Conservation (phyloP, 1,140 invertebrate species). For the Drosophila simulans region DNA sequence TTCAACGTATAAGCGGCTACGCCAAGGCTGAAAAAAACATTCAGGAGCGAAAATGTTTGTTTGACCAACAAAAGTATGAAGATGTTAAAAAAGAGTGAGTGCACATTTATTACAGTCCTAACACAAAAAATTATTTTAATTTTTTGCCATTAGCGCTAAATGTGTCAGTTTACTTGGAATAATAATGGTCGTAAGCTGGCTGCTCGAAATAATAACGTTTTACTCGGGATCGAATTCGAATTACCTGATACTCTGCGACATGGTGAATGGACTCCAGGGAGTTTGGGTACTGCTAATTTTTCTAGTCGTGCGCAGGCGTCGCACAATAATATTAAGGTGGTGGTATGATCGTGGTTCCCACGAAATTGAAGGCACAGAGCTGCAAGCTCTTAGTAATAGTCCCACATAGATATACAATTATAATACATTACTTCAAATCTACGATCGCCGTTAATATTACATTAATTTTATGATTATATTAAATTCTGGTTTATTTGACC, state of each 20-base stretch:
- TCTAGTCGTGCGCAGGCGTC: conserved; percentile 72
- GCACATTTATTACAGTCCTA: neutral
- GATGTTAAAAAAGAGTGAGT: conserved; percentile 82
- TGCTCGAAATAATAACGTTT: conserved; percentile 81
- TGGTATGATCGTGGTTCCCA: conserved; percentile 81
- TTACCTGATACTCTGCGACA: conserved; percentile 74
- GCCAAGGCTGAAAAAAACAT: conserved; percentile 30
- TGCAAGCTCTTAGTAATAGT: conserved; percentile 59
- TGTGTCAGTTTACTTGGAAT: conserved; percentile 75
- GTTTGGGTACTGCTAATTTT: conserved; percentile 81
- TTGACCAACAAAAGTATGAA: conserved; percentile 73
- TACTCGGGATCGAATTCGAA: conserved; percentile 60
- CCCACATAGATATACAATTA: conserved; percentile 45
- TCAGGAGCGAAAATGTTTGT: conserved; percentile 9
- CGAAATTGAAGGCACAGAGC: conserved; percentile 65
- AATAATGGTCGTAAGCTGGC: conserved; percentile 77
- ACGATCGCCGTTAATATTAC: neutral
- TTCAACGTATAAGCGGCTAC: conserved; percentile 69
- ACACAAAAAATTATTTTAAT: neutral
- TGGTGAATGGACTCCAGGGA: conserved; percentile 80
- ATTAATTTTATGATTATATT: neutral
- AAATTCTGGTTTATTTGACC: neutral
- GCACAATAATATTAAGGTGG: conserved; percentile 79
- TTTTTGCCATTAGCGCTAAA: conserved; percentile 58
- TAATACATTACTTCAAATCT: neutral